Evolutionary conservation across 53 echinoderm and acorn worm species (phyloP).

Genomic region (Antedon mediterranea): DNA sequence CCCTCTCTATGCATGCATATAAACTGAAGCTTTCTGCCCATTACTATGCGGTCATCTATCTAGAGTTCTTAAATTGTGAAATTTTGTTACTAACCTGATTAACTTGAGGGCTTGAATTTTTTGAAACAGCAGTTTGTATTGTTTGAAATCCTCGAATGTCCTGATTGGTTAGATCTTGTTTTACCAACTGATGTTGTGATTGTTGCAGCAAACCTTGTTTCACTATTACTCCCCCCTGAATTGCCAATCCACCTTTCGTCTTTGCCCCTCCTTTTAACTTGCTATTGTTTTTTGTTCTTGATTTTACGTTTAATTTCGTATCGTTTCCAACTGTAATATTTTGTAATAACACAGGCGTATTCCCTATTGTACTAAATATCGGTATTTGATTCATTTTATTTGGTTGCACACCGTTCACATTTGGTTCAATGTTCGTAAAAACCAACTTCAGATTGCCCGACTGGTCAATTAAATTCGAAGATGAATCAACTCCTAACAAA

Average conservation of each 20-base stretch:
- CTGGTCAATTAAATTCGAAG: slow-evolving; percentile 19
- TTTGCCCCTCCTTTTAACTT: background rate
- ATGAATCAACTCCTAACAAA: slow-evolving; percentile 39
- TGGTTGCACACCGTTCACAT: slow-evolving; percentile 37
- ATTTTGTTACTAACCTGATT: background rate
- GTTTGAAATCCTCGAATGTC: background rate
- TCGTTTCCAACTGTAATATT: slow-evolving; percentile 67
- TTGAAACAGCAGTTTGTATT: background rate
- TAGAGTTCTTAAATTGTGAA: too few relatives aligned
- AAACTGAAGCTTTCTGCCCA: too few relatives aligned
- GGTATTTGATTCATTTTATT: background rate
- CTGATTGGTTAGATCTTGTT: background rate
- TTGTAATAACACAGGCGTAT: slow-evolving; percentile 59
- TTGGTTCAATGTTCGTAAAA: slow-evolving; percentile 86
- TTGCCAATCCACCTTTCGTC: background rate
- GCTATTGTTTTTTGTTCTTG: slow-evolving; percentile 55
- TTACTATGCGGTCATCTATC: too few relatives aligned
- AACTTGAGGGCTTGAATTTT: background rate
- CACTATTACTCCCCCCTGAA: background rate
- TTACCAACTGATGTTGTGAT: background rate
- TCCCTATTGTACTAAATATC: slow-evolving; percentile 13
- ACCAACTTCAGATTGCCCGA: slow-evolving; percentile 50
- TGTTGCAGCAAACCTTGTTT: background rate
- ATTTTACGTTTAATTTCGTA: slow-evolving; percentile 83
- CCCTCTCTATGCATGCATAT: too few relatives aligned